phyloP scores from a whole-genome alignment of 2,888 invertebrate genomes.

The Nomada fucata region DNA sequence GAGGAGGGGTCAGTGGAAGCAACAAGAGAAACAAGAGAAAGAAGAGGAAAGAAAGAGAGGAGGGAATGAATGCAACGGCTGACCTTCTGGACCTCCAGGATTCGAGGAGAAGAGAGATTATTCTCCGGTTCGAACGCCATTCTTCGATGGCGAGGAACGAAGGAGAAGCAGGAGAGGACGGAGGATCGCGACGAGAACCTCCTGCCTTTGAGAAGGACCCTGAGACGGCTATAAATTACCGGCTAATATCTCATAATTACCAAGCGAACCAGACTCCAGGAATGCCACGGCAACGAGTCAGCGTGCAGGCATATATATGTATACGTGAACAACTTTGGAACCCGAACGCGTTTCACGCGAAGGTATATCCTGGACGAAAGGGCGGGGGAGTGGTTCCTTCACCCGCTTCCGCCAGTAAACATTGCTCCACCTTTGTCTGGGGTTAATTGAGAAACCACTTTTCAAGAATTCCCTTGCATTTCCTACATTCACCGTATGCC shows the following conservation, averaged over 20 bases:
- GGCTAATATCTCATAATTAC: conserved; percentile 82
- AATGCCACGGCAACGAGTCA: conserved; percentile 74
- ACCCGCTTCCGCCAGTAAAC: conserved; percentile 4
- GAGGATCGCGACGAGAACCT: conserved; percentile 51
- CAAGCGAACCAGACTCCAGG: conserved; percentile 74
- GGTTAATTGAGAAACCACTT: no score
- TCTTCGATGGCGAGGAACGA: conserved; percentile 48
- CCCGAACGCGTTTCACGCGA: conserved; percentile 10
- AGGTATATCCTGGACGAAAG: neutral
- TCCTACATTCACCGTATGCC: no score
- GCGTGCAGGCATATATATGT: conserved; percentile 66
- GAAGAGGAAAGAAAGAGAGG: neutral
- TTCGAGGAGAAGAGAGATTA: conserved; percentile 37
- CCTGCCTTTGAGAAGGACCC: conserved; percentile 70
- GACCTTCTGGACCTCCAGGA: conserved; percentile 61
- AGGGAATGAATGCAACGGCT: conserved; percentile 51
- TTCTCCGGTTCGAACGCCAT: conserved; percentile 56
- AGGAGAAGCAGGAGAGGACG: conserved; percentile 16
- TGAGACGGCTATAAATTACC: conserved; percentile 80
- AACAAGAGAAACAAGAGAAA: neutral
- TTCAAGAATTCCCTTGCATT: no score
- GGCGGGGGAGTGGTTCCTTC: neutral
- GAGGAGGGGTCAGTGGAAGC: conserved; percentile 1
- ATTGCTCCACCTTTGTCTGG: no score
- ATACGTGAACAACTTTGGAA: conserved; percentile 64